A percentile compares a stretch with the other conserved stretches of the same genome.
Conservation (phyloP, 2,888 invertebrate species). For the Melieria picta region DNA sequence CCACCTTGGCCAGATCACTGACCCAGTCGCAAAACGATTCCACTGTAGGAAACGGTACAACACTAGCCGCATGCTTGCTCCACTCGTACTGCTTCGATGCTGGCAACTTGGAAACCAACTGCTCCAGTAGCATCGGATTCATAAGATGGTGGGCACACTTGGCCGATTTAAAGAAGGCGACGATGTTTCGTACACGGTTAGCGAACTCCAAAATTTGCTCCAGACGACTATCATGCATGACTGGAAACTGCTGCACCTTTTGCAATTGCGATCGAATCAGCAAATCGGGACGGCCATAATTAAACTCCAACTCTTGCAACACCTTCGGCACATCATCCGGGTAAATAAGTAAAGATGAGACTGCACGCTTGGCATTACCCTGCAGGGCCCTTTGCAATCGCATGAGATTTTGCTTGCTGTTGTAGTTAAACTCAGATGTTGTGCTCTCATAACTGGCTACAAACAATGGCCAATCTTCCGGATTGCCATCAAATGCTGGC, state of each 20-base stretch:
- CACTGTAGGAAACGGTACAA: constrained; percentile 15
- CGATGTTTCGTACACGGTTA: not conserved
- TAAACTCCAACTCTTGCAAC: constrained; percentile 31
- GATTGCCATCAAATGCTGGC: constrained; percentile 15
- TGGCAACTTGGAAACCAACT: constrained; percentile 6
- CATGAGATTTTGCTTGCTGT: constrained; percentile 14
- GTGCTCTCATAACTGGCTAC: constrained; percentile 5
- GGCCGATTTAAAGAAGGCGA: constrained; percentile 10
- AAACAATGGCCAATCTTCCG: constrained; percentile 16
- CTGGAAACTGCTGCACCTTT: constrained; percentile 27
- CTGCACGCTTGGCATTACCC: constrained; percentile 9
- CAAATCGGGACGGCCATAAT: constrained; percentile 34
- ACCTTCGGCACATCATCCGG: constrained; percentile 20
- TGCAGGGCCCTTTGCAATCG: constrained; percentile 3
- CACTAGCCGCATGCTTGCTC: constrained; percentile 7
- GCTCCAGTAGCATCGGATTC: constrained; percentile 21
- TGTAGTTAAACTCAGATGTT: constrained; percentile 5
- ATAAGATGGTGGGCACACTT: constrained; percentile 22
- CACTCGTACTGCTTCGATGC: constrained; percentile 7
- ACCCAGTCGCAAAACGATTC: not conserved
- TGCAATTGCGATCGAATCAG: constrained; percentile 27
- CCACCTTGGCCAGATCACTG: constrained; percentile 1
- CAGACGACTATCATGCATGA: constrained; percentile 25
- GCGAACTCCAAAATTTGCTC: constrained; percentile 8
- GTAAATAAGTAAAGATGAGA: constrained; percentile 14